Base-by-base conservation (phyloP, 2,888 invertebrate species). In the Lasioglossum vierecki region DNA sequence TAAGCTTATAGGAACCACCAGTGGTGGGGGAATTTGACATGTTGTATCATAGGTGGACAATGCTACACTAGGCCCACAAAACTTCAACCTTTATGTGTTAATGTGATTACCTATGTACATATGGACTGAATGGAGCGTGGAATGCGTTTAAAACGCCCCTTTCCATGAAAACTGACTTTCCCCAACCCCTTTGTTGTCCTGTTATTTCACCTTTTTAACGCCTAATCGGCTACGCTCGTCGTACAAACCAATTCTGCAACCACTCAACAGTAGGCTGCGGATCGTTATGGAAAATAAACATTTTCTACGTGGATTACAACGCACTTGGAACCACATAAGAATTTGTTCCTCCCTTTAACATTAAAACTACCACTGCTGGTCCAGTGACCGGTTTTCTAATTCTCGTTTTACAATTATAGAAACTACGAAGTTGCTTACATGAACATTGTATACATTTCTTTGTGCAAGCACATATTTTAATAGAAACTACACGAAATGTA, bases 1-100 rank as follows among this genome's bases (percentile, higher is more conserved):
- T 72, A 83, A 82, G 41, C 71, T 82, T 83, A 83, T 53, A 41
- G 53, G 53, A 46, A 83, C 46, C 70, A 70, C 18, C 26, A 63
- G 18, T 35, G 46, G 63, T 72, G 30, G 72, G n/a, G 53, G 41
- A 83, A 83, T 76, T 83, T 68, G 39, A 76, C 46, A 76, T 57
- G 72, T 41, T 83, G 22, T 44, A 82, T 76, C 41, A 73, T 49
- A 53, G 49, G 26, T 46, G 53, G 46, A 68, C 57, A 68, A 73
- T 60, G 26, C 39, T 68, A 13, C 35, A 41, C n/a, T 41, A 74
- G 46, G 30, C 39, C 53, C 49, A 73, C 18, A 41, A 73, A 80
- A 80, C 49, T 53, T 49, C 13, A 30, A 41, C 30, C 39, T 44
- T n/a, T 79, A 22, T 60, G 60, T 39, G 26, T 13, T 41, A 70